Evolutionary conservation across 2,797 vertebrate species (phyloP).

Genomic region (Crotalus adamanteus): DNA sequence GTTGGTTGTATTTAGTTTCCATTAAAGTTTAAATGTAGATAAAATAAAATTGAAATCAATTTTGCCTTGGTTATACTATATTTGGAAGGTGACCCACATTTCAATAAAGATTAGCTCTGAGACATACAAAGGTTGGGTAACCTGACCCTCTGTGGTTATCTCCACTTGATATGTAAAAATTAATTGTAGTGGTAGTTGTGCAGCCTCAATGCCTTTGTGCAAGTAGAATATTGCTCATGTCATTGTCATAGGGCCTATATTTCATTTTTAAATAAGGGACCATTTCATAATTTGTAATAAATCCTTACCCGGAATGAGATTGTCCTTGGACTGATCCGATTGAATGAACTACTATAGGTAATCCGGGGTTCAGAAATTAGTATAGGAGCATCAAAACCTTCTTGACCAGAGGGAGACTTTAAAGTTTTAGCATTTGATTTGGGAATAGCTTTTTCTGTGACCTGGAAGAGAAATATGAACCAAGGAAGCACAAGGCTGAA

Average conservation of each 20-base stretch:
- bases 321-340: slow-evolving; percentile 81
- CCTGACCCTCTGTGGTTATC: not conserved
- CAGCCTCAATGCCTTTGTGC: not conserved
- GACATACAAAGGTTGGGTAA: not conserved
- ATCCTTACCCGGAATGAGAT: slow-evolving; percentile 85
- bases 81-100: not conserved
- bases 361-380: slow-evolving; percentile 30
- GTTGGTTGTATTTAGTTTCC: not conserved
- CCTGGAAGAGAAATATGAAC: slow-evolving; percentile 16
- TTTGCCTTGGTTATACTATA: not conserved
- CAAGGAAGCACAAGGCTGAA: not conserved
- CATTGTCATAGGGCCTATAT: not conserved
- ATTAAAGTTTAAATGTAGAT: not conserved
- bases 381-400: slow-evolving; percentile 41
- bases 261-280: not conserved
- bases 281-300: not conserved
- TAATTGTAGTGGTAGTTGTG: not conserved
- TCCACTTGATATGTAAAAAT: not conserved
- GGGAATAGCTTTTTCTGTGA: slow-evolving; percentile 29
- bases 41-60: not conserved
- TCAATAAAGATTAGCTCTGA: not conserved
- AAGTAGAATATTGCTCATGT: not conserved
- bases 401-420: slow-evolving; percentile 17
- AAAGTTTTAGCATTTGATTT: slow-evolving; percentile 33
- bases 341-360: slow-evolving; percentile 74